Percentiles rank a stretch among this genome's conserved stretches.
Evolutionary conservation across 2,888 invertebrate species (phyloP).

Genomic region (Sussaba pulchella): DNA sequence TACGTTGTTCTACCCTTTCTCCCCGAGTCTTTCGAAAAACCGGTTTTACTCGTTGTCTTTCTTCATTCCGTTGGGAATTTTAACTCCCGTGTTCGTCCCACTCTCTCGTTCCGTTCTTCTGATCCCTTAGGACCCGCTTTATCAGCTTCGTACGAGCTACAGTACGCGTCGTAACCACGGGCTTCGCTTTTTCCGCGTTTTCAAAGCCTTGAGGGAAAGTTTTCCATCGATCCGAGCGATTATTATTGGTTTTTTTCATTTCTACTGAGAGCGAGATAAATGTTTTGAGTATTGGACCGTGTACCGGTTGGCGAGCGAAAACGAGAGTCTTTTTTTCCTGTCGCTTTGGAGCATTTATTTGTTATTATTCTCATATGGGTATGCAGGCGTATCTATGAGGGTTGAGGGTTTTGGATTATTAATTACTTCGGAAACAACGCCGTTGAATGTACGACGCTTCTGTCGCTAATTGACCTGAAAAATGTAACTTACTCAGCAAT

Average conservation of each 20-base stretch:
- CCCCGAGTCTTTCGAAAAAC: conserved; percentile 58
- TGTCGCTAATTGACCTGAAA: too few species aligned
- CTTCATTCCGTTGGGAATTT: conserved; percentile 54
- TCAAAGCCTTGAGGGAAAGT: neutral
- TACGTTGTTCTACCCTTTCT: conserved; percentile 64
- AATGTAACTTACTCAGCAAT: too few species aligned
- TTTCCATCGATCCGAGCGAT: neutral
- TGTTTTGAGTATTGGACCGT: too few species aligned
- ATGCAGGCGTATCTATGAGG: neutral
- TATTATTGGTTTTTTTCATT: conserved; percentile 1
- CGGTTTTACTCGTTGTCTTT: conserved; percentile 59
- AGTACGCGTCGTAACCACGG: neutral
- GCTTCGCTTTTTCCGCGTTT: conserved; percentile 1
- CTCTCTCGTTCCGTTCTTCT: conserved; percentile 27
- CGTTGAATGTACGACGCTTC: neutral
- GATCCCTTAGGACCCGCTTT: conserved; percentile 11
- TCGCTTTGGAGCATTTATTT: too few species aligned
- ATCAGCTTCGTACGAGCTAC: conserved; percentile 21
- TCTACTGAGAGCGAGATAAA: too few species aligned
- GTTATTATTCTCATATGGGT: too few species aligned
- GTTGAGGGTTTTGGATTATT: neutral
- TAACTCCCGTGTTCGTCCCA: conserved; percentile 40
- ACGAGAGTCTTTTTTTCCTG: neutral
- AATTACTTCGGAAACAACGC: neutral
- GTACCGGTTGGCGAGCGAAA: neutral